Base-by-base conservation (phyloP, 35 echinoderm and acorn worm species). In the Ptychodera flava region DNA sequence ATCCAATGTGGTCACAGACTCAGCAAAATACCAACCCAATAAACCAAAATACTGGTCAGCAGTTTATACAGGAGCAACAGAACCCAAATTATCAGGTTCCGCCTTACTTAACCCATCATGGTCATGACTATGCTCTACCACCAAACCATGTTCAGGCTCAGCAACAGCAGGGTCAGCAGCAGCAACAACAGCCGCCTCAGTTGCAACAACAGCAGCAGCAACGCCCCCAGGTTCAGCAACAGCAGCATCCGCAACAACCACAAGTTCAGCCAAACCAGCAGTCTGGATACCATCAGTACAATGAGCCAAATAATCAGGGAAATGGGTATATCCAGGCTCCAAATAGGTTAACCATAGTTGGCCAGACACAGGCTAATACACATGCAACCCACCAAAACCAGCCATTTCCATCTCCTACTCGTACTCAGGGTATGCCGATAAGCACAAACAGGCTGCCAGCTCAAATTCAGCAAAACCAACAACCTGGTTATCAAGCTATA, bases 191-290 rank as follows among this genome's bases (percentile, higher is more conserved):
- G 79, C 80, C 38, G 33, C 81, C 81, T 35, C n/a, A 37, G 30
- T 28, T 82, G 6, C 87, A 81, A 16, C 29, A 82, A 27, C 82
- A 79, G 0, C 86, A 78, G 36, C 86, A 79, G 16, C 77, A 78
- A 32, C 86, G 82, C 30, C 33, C 35, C 28, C 76, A 78, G 27
- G 52, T 37, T 31, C 76, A 88, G 78, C 87, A 89, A 16, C 79
- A 79, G 22, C 34, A 35, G 78, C 76, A 79, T n/a, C 85, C 75
- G 85, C 35, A 32, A 80, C 87, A 89, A 37, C 77, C 76, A 14
- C 77, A 79, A 37, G 52, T 88, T 80, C 78, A 79, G 77, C 86
- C 80, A 38, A 77, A 79, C 10, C 86, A 87, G 77, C 86, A 88
- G 32, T 37, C 77, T 30, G 35, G 79, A 64, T 37, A 75, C 28